These are phyloP conservation scores for Acleris laterana DNA, from an alignment of 2,888 invertebrate genomes.

Conservation along the genomic window DNA sequence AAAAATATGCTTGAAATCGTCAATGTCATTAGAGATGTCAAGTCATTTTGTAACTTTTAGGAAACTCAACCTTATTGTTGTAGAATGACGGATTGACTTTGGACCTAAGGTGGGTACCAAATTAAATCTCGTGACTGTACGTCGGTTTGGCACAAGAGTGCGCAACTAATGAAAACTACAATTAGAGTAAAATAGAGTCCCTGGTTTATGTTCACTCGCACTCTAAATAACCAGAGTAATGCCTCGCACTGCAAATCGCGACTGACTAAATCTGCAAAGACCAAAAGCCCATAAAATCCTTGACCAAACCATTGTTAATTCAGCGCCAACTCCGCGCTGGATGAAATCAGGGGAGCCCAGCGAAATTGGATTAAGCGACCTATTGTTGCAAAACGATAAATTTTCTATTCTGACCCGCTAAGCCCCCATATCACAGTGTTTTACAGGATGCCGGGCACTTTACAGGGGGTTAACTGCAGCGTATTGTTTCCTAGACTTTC, in stretches of 20 bases:
- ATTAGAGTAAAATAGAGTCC: too few relatives aligned
- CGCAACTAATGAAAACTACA: too few relatives aligned
- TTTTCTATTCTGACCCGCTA: slow-evolving; percentile 66
- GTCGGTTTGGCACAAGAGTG: too few relatives aligned
- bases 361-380: slow-evolving; percentile 66
- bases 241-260: neutral
- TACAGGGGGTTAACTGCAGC: slow-evolving; percentile 41
- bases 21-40: too few relatives aligned
- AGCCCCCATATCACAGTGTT: slow-evolving; percentile 61
- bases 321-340: slow-evolving; percentile 49
- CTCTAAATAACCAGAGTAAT: too few relatives aligned
- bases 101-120: too few relatives aligned
- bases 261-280: slow-evolving; percentile 21
- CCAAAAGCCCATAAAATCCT: slow-evolving; percentile 32
- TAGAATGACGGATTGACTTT: too few relatives aligned
- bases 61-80: too few relatives aligned
- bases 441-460: slow-evolving; percentile 46
- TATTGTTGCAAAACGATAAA: slow-evolving; percentile 75
- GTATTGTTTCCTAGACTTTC: slow-evolving; percentile 43
- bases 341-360: slow-evolving; percentile 64
- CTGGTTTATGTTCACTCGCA: too few relatives aligned
- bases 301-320: slow-evolving; percentile 44
- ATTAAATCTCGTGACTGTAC: too few relatives aligned
- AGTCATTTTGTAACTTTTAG: too few relatives aligned
- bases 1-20: too few relatives aligned